phyloP scores from a whole-genome alignment of 2,888 invertebrate genomes.

The Drosophila robusta region DNA sequence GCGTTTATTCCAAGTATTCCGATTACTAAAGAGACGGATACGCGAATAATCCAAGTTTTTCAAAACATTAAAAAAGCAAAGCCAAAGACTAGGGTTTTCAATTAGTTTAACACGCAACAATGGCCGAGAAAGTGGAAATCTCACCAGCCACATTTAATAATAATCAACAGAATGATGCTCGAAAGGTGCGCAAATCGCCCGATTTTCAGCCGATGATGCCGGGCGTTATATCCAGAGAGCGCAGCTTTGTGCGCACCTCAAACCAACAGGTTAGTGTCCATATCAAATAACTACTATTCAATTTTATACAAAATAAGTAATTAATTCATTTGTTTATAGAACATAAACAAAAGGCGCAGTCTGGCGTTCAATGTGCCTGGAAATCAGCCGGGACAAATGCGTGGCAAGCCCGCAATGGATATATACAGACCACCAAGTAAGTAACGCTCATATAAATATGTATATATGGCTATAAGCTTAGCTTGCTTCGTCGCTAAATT shows the following conservation, averaged over 20 bases:
- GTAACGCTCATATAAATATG: conserved; percentile 68
- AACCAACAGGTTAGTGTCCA: conserved; percentile 86
- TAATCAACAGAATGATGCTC: conserved; percentile 76
- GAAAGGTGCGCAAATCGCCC: conserved; percentile 83
- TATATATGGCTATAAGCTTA: conserved; percentile 17
- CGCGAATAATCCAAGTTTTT: conserved; percentile 36
- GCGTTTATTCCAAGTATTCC: conserved; percentile 59
- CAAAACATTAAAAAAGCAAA: conserved; percentile 19
- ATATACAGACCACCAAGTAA: conserved; percentile 95
- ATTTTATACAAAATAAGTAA: background rate
- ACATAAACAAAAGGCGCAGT: conserved; percentile 89
- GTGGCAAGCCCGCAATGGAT: conserved; percentile 93
- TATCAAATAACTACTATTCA: background rate
- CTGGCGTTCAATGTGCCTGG: conserved; percentile 88
- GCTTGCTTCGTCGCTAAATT: conserved; percentile 4
- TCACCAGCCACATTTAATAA: conserved; percentile 65
- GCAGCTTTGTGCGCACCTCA: conserved; percentile 88
- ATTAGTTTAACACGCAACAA: conserved; percentile 58
- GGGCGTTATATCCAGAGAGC: conserved; percentile 88
- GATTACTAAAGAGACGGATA: conserved; percentile 27
- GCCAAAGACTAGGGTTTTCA: conserved; percentile 73
- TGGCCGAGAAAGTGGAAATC: conserved; percentile 84
- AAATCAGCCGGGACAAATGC: conserved; percentile 83
- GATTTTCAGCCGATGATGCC: conserved; percentile 83
- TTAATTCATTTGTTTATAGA: conserved; percentile 82